Conservation (phyloP, 2,113 vertebrate genomes). For the Epinephelus lanceolatus region DNA sequence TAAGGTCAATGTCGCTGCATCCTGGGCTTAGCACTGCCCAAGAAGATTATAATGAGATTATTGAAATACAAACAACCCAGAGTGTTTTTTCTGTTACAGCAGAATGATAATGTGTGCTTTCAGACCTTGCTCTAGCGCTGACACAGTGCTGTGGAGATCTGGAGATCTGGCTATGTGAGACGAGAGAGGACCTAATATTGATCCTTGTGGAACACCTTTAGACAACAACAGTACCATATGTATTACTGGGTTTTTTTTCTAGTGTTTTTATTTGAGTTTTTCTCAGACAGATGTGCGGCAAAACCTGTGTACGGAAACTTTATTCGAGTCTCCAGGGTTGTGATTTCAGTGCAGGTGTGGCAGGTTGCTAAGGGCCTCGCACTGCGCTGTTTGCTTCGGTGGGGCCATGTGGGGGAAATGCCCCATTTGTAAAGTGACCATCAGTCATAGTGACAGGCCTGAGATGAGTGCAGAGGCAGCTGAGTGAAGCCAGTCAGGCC, state of each 20-base stretch:
- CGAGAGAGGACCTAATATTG: neutral
- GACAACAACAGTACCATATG: neutral
- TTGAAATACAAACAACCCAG: too few species aligned
- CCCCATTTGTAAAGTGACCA: constrained; percentile 74
- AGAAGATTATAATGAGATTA: too few species aligned
- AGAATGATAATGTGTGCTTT: too few species aligned
- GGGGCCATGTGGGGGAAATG: constrained; percentile 56
- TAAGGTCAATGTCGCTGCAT: too few species aligned
- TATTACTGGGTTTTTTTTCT: too few species aligned
- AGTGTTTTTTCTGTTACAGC: too few species aligned
- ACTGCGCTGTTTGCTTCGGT: constrained; percentile 46
- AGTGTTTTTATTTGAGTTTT: neutral
- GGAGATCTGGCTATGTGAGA: too few species aligned
- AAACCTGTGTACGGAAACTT: neutral
- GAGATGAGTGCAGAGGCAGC: constrained; percentile 45
- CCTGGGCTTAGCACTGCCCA: too few species aligned
- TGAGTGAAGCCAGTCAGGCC: constrained; percentile 63
- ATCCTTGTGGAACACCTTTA: constrained; percentile 1
- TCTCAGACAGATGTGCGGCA: neutral
- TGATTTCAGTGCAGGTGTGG: constrained; percentile 60
- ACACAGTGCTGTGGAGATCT: too few species aligned
- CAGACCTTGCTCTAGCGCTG: too few species aligned
- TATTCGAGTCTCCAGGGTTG: neutral
- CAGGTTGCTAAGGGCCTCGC: constrained; percentile 4
- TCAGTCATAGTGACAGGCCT: constrained; percentile 74